phyloP scores from a whole-genome alignment of 2,113 vertebrate species.

The Garra rufa region DNA sequence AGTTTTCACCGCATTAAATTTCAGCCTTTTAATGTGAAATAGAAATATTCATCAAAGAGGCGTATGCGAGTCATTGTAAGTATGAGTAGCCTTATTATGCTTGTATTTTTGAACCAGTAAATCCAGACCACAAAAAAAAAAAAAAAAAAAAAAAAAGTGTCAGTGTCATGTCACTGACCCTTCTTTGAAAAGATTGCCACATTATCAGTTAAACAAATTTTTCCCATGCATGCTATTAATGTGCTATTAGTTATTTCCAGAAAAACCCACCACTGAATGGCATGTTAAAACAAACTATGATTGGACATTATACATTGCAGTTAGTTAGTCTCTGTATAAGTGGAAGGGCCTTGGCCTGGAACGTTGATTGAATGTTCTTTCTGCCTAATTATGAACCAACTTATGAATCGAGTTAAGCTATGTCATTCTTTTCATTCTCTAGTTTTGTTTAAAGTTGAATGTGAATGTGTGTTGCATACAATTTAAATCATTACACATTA shows the following conservation, averaged over 20 bases:
- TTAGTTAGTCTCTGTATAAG: neutral
- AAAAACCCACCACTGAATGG: neutral
- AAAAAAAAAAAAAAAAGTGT: too few species aligned
- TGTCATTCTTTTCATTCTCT: neutral
- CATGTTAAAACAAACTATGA: neutral
- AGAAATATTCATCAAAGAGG: neutral
- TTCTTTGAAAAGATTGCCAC: too few species aligned
- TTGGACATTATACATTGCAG: neutral
- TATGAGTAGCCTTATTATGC: neutral
- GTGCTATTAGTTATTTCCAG: neutral
- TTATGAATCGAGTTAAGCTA: neutral
- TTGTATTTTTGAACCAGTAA: neutral
- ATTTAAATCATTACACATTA: constrained; percentile 17
- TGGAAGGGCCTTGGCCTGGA: neutral
- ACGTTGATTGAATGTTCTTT: neutral
- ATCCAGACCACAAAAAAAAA: too few species aligned
- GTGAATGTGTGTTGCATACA: neutral
- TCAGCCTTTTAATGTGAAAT: neutral
- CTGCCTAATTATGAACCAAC: neutral
- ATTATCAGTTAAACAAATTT: neutral
- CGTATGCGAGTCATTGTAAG: neutral
- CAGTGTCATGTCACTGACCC: too few species aligned
- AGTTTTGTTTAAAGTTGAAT: constrained; percentile 3
- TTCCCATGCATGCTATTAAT: neutral
- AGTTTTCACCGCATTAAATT: neutral